A percentile compares a stretch with the other conserved stretches of the same genome.
These are phyloP conservation scores for Sialia sialis DNA, from an alignment of 2,113 vertebrate genomes.

Conservation along the genomic window DNA sequence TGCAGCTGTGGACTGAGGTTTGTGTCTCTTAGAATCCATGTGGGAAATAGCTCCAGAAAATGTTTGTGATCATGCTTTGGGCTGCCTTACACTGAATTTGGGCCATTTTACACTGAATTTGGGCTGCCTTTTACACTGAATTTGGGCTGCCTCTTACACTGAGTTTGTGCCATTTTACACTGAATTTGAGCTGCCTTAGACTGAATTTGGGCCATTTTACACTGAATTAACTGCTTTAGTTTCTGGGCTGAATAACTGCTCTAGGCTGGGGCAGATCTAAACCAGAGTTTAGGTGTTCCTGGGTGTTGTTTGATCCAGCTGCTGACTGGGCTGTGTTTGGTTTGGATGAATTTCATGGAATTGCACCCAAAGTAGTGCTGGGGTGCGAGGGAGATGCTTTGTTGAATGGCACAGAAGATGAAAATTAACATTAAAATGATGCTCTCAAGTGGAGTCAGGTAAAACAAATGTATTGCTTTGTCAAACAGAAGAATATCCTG, in stretches of 20 bases:
- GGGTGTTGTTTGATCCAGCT: neutral
- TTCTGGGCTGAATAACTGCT: neutral
- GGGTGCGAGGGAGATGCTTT: neutral
- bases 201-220: neutral
- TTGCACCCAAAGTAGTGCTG: neutral
- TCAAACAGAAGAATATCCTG: neutral
- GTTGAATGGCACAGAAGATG: neutral
- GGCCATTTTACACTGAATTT: neutral
- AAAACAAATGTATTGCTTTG: neutral
- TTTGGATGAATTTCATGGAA: neutral
- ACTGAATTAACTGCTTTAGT: neutral
- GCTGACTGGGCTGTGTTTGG: neutral
- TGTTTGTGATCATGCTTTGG: fast-evolving
- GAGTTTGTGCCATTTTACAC: too few species aligned
- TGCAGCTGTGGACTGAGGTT: fast-evolving
- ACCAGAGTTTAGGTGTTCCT: neutral
- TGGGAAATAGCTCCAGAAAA: neutral
- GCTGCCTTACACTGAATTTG: too few species aligned
- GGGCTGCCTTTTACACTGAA: too few species aligned
- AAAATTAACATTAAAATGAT: neutral
- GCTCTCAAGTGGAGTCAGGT: neutral
- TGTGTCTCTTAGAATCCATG: neutral
- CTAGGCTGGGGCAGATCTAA: neutral
- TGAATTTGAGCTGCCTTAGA: too few species aligned
- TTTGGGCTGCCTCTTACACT: too few species aligned